Percentiles rank a stretch among this genome's conserved stretches.
These are phyloP conservation scores for Phalacrocorax pelagicus DNA, from an alignment of 2,113 vertebrate species.

Conservation along the genomic window DNA sequence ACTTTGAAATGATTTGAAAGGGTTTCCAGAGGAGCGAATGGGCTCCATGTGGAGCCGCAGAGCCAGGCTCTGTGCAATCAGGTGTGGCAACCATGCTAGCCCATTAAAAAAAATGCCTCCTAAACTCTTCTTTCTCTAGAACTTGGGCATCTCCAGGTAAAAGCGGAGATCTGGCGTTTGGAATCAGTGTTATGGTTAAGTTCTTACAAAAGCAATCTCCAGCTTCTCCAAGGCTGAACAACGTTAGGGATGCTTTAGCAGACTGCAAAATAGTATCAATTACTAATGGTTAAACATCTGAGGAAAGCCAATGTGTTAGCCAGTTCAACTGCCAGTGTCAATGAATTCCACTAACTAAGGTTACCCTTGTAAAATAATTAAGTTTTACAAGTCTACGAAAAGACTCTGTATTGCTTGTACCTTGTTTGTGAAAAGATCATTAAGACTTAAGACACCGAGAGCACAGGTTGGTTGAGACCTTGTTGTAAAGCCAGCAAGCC, in stretches of 20 bases:
- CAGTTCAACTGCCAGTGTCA: background rate
- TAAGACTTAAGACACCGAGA: background rate
- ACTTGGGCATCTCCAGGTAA: background rate
- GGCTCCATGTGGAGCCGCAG: background rate
- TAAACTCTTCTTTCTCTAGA: background rate
- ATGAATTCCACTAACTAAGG: background rate
- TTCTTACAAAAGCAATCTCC: background rate
- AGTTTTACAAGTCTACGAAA: background rate
- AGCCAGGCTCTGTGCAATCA: rapidly evolving
- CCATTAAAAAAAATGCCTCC: background rate
- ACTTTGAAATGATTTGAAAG: background rate
- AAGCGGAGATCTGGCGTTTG: background rate
- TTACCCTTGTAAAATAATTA: constrained; percentile 3
- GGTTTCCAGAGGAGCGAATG: background rate
- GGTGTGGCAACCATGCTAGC: background rate
- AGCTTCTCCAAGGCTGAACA: background rate
- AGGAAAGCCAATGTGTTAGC: background rate
- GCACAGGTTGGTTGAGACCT: background rate
- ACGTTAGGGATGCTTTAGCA: background rate
- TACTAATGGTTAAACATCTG: background rate
- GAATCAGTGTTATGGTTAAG: background rate
- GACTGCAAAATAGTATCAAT: background rate
- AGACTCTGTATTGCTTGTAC: background rate
- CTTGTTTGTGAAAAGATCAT: background rate
- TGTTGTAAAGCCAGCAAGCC: background rate